Percentiles rank a stretch among this genome's conserved stretches.
phyloP scores from a whole-genome alignment of 2,113 vertebrate species.

The Formicarius rufipectus region DNA sequence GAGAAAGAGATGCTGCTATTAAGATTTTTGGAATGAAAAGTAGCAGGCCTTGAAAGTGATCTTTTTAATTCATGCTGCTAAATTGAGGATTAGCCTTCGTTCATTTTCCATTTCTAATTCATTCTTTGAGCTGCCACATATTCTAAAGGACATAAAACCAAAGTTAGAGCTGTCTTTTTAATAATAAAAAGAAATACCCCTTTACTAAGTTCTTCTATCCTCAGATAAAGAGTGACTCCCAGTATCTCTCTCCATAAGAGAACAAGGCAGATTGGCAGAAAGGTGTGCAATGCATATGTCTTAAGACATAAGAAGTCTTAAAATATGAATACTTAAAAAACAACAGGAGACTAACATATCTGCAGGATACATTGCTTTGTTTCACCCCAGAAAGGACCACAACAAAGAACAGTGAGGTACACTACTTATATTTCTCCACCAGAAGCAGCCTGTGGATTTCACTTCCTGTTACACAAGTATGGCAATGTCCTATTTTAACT shows the following conservation, averaged over 20 bases:
- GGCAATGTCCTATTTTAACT: neutral
- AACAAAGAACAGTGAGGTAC: neutral
- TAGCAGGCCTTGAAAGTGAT: neutral
- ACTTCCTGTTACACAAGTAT: neutral
- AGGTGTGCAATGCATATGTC: neutral
- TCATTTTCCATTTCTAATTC: neutral
- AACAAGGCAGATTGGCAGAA: neutral
- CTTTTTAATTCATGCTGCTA: constrained; percentile 25
- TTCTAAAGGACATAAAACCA: neutral
- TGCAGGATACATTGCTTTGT: neutral
- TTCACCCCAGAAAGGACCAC: neutral
- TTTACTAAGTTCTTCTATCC: neutral
- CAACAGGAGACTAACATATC: neutral
- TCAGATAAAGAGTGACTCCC: neutral
- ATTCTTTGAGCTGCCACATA: neutral
- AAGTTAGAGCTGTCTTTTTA: neutral
- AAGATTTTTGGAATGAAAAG: constrained; percentile 13
- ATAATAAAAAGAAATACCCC: neutral
- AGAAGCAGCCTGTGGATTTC: neutral
- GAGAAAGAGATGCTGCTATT: neutral
- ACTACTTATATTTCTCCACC: neutral
- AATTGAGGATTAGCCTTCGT: constrained; percentile 9
- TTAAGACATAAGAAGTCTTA: neutral
- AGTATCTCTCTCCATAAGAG: neutral
- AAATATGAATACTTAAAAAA: neutral